These are phyloP conservation scores for Elachura formosa DNA, from an alignment of 2,113 vertebrate species.

Conservation along the genomic window DNA sequence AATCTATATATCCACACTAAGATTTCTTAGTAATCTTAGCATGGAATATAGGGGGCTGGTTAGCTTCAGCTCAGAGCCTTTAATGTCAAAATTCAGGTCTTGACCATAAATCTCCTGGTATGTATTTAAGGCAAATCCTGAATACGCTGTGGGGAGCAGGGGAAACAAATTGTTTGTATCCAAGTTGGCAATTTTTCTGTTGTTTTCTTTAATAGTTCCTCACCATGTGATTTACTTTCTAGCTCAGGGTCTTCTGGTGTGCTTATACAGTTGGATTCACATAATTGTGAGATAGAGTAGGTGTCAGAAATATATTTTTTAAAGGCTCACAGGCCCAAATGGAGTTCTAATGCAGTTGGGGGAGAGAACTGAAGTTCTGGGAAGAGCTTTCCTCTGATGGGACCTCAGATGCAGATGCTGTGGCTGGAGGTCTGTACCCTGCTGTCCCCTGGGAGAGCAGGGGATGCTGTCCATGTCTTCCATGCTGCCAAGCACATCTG, in stretches of 20 bases:
- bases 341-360: background rate
- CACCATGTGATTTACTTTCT: background rate
- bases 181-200: background rate
- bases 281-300: background rate
- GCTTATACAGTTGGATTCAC: background rate
- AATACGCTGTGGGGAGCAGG: background rate
- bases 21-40: background rate
- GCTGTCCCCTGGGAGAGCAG: rapidly evolving
- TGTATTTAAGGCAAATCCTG: background rate
- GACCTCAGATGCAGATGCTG: background rate
- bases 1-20: background rate
- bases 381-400: background rate
- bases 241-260: background rate
- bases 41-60: background rate
- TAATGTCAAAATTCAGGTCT: background rate
- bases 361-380: background rate
- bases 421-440: background rate
- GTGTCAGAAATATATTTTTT: background rate
- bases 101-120: background rate
- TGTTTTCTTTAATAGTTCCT: background rate
- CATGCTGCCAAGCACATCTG: background rate
- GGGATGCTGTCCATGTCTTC: background rate
- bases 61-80: background rate
- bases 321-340: background rate
- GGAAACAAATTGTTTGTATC: background rate